Percentiles rank a stretch among this genome's conserved stretches.
Evolutionary conservation across 1,140 invertebrate species (phyloP).

Genomic region (Kradibia gibbosae): DNA sequence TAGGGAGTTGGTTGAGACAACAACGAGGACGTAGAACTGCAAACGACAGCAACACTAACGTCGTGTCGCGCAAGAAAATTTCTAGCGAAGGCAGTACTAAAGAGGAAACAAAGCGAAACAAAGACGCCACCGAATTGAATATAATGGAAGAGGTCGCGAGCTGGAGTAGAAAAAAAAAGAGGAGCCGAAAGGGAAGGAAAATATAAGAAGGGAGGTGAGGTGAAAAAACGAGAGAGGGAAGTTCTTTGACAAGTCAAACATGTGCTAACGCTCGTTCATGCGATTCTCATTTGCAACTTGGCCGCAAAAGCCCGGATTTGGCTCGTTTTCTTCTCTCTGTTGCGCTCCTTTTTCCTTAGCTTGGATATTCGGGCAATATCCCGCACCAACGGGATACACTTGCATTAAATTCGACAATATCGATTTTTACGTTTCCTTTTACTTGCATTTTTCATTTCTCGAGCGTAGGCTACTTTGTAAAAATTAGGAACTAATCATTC

Average conservation of each 20-base stretch:
- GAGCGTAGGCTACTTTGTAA: not conserved
- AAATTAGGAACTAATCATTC: not conserved
- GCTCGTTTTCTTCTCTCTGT: conserved; percentile 43
- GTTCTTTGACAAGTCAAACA: conserved; percentile 55
- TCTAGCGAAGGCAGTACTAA: conserved; percentile 1
- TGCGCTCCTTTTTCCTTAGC: not conserved
- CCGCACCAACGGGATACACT: not conserved
- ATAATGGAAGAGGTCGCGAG: not conserved
- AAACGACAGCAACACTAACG: conserved; percentile 27
- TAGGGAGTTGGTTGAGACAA: not conserved
- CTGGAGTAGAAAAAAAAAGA: not conserved
- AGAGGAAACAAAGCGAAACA: conserved; percentile 27
- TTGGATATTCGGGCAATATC: not conserved
- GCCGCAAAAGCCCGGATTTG: conserved; percentile 46
- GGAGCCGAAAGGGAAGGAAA: not conserved
- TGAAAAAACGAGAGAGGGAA: not conserved
- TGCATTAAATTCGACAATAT: not conserved
- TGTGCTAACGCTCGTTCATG: conserved; percentile 48
- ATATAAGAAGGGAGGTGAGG: not conserved
- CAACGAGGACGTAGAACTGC: conserved; percentile 16
- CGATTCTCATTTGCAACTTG: conserved; percentile 50
- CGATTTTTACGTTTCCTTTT: conserved; percentile 14
- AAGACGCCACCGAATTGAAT: conserved; percentile 32
- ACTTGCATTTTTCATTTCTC: not conserved
- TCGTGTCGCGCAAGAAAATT: conserved; percentile 47